These are phyloP conservation scores for Lophius americanus DNA, from an alignment of 2,797 vertebrate species.

Conservation along the genomic window DNA sequence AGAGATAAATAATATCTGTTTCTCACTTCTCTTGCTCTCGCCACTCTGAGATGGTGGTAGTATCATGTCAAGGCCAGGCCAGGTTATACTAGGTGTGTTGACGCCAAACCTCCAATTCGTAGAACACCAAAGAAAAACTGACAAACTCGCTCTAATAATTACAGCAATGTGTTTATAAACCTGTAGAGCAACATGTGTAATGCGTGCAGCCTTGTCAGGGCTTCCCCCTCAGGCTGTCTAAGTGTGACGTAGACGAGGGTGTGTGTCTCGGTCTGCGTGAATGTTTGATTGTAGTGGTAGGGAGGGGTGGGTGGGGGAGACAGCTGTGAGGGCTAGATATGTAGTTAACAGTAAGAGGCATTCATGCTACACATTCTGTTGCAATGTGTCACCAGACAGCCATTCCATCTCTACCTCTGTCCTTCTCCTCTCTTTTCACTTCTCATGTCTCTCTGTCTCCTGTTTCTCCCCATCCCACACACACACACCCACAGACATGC, in stretches of 20 bases:
- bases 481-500: conserved; percentile 39
- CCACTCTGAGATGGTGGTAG: neutral
- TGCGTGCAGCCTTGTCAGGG: conserved; percentile 46
- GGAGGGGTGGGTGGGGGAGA: conserved; percentile 46
- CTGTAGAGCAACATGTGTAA: conserved; percentile 28
- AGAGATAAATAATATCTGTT: no score
- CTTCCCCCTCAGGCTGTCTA: conserved; percentile 60
- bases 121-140: neutral
- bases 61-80: neutral
- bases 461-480: conserved; percentile 40
- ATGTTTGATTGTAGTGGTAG: conserved; percentile 29
- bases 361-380: conserved; percentile 76
- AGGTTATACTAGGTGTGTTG: neutral
- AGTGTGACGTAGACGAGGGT: conserved; percentile 63
- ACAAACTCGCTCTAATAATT: neutral
- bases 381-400: conserved; percentile 70
- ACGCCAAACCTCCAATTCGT: neutral
- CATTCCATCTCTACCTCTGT: neutral
- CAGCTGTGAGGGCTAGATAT: conserved; percentile 74
- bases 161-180: conserved; percentile 1
- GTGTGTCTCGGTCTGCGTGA: conserved; percentile 42
- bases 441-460: conserved; percentile 56
- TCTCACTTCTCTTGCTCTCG: no score
- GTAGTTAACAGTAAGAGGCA: conserved; percentile 75
- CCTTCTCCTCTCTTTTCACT: conserved; percentile 34